Conservation (phyloP, 2,797 vertebrate species). For the Chromis chromis region DNA sequence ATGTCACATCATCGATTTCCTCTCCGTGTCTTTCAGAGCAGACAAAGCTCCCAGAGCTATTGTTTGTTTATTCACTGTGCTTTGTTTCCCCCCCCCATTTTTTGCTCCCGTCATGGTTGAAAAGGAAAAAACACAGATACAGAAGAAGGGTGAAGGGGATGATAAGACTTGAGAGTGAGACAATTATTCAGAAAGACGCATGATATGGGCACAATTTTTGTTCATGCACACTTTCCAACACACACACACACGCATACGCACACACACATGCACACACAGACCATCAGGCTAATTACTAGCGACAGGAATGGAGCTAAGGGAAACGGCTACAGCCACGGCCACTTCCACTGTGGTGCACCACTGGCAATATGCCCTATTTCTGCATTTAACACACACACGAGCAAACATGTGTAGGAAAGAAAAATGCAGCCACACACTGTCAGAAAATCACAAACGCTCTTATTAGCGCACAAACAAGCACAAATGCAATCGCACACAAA, state of each 20-base stretch:
- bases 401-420: neutral
- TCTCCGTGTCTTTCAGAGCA: constrained; percentile 41
- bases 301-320: constrained; percentile 72
- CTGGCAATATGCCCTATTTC: constrained; percentile 74
- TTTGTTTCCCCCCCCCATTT: constrained; percentile 16
- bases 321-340: constrained; percentile 66
- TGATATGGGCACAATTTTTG: constrained; percentile 33
- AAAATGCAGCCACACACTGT: neutral
- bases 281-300: constrained; percentile 79
- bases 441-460: constrained; percentile 12
- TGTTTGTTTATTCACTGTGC: constrained; percentile 47
- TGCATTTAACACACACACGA: constrained; percentile 55
- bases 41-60: constrained; percentile 52
- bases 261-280: constrained; percentile 40
- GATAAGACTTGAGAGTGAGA: constrained; percentile 50
- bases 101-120: constrained; percentile 40
- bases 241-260: constrained; percentile 39
- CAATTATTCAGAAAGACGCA: constrained; percentile 44
- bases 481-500: constrained; percentile 15
- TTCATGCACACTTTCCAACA: constrained; percentile 5
- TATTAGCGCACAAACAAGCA: neutral
- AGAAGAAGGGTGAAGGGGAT: constrained; percentile 44
- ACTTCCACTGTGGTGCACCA: constrained; percentile 73
- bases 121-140: constrained; percentile 8
- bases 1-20: constrained; percentile 65